Percentiles rank a stretch among this genome's conserved stretches.
Conservation (phyloP, 2,113 vertebrate species). For the Arizona elegans region DNA sequence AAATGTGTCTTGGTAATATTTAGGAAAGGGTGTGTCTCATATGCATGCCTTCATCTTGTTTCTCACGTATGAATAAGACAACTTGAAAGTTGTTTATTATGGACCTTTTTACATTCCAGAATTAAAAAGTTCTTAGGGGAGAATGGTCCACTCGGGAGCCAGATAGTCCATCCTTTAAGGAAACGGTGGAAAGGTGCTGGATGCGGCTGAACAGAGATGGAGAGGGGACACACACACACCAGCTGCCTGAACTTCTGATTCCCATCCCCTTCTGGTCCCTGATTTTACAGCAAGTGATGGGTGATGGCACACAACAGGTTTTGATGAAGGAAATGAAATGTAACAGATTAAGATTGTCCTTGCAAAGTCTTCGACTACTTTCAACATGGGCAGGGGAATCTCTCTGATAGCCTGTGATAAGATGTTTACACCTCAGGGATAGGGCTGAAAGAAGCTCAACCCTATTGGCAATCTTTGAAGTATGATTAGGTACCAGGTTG, state of each 20-base stretch:
- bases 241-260: neutral
- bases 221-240: neutral
- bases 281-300: neutral
- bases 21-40: neutral
- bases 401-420: neutral
- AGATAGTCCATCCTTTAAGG: neutral
- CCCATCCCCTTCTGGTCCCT: neutral
- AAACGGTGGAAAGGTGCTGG: neutral
- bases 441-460: neutral
- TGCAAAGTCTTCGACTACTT: neutral
- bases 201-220: neutral
- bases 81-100: neutral
- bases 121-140: neutral
- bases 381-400: neutral
- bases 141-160: neutral
- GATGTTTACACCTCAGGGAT: neutral
- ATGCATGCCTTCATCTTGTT: neutral
- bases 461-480: neutral
- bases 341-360: neutral
- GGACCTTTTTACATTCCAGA: neutral
- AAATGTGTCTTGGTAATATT: neutral
- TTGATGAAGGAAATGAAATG: neutral
- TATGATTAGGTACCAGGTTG: neutral
- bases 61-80: neutral
- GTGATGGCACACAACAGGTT: neutral